Conservation (phyloP, 2,888 invertebrate species). For the Acholoe squamosa region DNA sequence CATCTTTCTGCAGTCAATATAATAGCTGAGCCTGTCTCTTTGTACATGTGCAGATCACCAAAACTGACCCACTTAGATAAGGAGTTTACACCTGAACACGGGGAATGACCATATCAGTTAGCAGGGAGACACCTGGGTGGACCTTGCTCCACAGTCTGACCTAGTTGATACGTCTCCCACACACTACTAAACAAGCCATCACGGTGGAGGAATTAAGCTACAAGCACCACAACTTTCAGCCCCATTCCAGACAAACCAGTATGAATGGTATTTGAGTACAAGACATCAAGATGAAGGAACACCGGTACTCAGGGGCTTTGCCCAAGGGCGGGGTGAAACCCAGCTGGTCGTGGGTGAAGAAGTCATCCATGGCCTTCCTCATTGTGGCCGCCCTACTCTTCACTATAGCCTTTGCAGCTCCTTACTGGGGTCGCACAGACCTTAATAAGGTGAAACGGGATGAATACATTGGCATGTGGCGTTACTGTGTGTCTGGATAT, state of each 20-base stretch:
- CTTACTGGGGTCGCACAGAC: slow-evolving; percentile 20
- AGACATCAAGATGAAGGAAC: not conserved
- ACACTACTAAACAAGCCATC: not conserved
- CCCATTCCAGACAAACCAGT: not conserved
- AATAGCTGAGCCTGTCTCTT: no score
- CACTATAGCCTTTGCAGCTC: slow-evolving; percentile 14
- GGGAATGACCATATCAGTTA: not conserved
- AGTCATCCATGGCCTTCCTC: not conserved
- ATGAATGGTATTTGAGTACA: not conserved
- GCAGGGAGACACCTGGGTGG: not conserved
- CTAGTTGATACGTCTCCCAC: slow-evolving; percentile 5
- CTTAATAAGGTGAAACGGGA: not conserved
- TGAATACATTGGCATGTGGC: slow-evolving; percentile 22
- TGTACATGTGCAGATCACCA: not conserved
- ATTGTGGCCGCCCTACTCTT: slow-evolving; percentile 7
- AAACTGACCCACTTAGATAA: slow-evolving; percentile 42
- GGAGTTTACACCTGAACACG: not conserved
- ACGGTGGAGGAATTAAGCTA: not conserved
- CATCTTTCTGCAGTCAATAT: no score
- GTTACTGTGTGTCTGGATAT: not conserved
- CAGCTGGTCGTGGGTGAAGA: slow-evolving; percentile 28
- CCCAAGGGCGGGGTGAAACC: not conserved
- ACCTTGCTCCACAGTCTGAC: not conserved
- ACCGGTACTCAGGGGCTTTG: no score
- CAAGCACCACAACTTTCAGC: not conserved